These are phyloP conservation scores for Ephestia elutella DNA, from an alignment of 1,140 invertebrate genomes.

Conservation along the genomic window DNA sequence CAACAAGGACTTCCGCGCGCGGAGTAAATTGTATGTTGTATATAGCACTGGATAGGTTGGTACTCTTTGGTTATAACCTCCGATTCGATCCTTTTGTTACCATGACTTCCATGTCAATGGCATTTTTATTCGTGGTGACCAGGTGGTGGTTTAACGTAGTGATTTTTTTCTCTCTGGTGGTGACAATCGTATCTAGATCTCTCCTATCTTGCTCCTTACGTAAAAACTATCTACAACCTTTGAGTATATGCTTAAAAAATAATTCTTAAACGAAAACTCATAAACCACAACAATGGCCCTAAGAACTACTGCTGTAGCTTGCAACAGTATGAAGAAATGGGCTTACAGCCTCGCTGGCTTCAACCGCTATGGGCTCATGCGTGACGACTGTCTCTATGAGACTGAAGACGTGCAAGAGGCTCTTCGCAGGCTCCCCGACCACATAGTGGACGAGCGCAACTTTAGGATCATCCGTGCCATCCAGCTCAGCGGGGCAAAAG, in stretches of 20 bases:
- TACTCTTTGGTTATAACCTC: too few species aligned
- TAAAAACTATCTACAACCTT: too few species aligned
- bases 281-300: conserved; percentile 45
- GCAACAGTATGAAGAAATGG: conserved; percentile 76
- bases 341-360: conserved; percentile 81
- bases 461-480: conserved; percentile 86
- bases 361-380: conserved; percentile 84
- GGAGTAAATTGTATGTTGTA: too few species aligned
- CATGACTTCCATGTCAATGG: too few species aligned
- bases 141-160: too few species aligned
- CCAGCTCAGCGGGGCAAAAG: conserved; percentile 82
- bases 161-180: too few species aligned
- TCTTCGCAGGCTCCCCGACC: conserved; percentile 81
- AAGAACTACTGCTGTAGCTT: conserved; percentile 44
- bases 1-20: too few species aligned
- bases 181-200: too few species aligned
- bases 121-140: too few species aligned
- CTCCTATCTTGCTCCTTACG: too few species aligned
- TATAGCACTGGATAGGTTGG: too few species aligned
- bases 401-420: conserved; percentile 85
- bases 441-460: conserved; percentile 85
- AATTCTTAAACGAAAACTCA: neutral
- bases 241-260: neutral
- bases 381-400: conserved; percentile 85
- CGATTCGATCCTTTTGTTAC: too few species aligned